Percentiles rank a stretch among this genome's conserved stretches.
phyloP scores from a whole-genome alignment of 2,113 vertebrate species.

The Ondatra zibethicus region DNA sequence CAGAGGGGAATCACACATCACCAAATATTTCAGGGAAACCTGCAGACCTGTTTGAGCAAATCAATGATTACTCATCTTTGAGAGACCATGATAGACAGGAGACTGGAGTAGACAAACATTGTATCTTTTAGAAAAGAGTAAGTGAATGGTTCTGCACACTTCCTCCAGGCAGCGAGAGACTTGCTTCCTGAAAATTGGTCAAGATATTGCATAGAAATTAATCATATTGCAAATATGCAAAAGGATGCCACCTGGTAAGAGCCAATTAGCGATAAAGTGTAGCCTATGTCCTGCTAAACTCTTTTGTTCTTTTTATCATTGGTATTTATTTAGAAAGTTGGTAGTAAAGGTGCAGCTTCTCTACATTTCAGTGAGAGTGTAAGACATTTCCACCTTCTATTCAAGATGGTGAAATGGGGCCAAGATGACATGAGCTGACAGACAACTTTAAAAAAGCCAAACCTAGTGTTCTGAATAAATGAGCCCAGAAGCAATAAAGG shows the following conservation, averaged over 20 bases:
- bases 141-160: background rate
- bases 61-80: background rate
- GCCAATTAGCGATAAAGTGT: constrained; percentile 8
- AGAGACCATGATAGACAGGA: constrained; percentile 2
- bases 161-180: background rate
- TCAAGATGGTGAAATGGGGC: background rate
- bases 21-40: background rate
- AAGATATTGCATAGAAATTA: background rate
- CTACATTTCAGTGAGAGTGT: constrained; percentile 10
- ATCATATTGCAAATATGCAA: background rate
- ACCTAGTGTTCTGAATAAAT: constrained; percentile 33
- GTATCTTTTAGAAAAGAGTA: constrained; percentile 28
- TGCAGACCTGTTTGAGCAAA: background rate
- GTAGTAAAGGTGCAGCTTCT: background rate
- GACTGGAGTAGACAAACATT: background rate
- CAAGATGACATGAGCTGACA: background rate
- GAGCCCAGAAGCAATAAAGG: background rate
- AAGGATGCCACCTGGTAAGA: constrained; percentile 5
- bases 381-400: background rate
- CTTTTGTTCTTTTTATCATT: constrained; percentile 37
- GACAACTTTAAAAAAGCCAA: constrained; percentile 34
- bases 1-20: too few species aligned
- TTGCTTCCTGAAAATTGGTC: constrained; percentile 7
- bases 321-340: constrained; percentile 18
- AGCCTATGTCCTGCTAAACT: background rate